Percentiles rank a stretch among this genome's conserved stretches.
Conservation (phyloP, 2,888 invertebrate species). For the Celastrina argiolus region DNA sequence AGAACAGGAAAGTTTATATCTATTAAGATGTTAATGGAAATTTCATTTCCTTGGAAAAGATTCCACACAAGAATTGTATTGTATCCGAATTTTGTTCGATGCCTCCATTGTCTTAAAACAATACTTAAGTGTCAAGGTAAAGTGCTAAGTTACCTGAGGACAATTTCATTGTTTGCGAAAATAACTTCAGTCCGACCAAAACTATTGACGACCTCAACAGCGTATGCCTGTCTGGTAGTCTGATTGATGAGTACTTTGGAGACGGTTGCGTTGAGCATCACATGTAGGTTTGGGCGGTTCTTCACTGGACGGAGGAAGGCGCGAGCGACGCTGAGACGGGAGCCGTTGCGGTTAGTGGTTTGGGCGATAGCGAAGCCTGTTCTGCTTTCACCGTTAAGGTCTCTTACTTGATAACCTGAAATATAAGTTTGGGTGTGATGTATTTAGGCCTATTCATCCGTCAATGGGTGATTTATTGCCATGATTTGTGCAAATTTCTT, state of each 20-base stretch:
- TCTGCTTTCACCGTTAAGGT: constrained; percentile 88
- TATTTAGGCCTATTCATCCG: too few species aligned
- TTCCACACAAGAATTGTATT: not conserved
- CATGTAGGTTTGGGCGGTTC: constrained; percentile 86
- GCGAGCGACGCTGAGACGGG: constrained; percentile 87
- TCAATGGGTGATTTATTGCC: too few species aligned
- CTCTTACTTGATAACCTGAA: constrained; percentile 84
- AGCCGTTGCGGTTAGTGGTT: constrained; percentile 91
- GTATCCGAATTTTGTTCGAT: not conserved
- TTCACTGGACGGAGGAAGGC: constrained; percentile 90
- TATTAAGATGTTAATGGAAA: too few species aligned
- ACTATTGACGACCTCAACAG: constrained; percentile 83
- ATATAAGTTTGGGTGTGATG: not conserved
- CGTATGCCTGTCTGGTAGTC: constrained; percentile 84
- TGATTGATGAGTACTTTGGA: constrained; percentile 86
- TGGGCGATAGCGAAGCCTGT: constrained; percentile 93
- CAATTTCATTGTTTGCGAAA: constrained; percentile 83
- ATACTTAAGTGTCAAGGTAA: not conserved
- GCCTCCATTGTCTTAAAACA: not conserved
- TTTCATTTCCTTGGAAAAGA: not conserved
- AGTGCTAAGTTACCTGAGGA: constrained; percentile 67
- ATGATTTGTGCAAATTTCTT: too few species aligned
- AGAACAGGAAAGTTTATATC: too few species aligned
- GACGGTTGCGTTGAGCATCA: constrained; percentile 89
- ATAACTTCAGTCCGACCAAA: constrained; percentile 76